Base-by-base conservation (phyloP, 1,140 invertebrate genomes). In the Telenomus remus region DNA sequence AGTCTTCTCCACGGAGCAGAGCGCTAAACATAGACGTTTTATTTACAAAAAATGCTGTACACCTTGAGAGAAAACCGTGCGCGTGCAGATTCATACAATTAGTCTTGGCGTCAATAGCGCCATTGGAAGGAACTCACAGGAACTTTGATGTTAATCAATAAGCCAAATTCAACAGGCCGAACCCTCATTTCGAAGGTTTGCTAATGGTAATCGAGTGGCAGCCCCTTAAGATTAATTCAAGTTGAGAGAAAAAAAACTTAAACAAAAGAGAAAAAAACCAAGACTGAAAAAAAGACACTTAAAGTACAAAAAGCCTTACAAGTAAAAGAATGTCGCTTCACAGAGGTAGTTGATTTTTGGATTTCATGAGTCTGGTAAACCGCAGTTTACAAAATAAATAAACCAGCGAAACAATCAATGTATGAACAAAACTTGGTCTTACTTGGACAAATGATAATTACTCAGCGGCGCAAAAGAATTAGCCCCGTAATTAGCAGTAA, bases 401-500 rank as follows among this genome's bases (percentile, higher is more conserved):
- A 14, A n/a, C 13, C 6, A 13, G 8, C 11, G 3, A 44, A 44
- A 44, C 11, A 44, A 44, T 7, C 2, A 12, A 44, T 14, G 43
- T 2, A 44, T 7, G 37, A 11, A 39, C 3, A 39, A 39, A n/a
- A 39, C 11, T 7, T 12, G 8, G 6, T 11, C 13, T 73, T 46
- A 73, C 70, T 49, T 73, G 16, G 68, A 50, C 43, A 57, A 15
- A 51, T 72, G 43, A 34, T 60, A 57, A 60, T 57, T 43, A 63
- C 44, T 47, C 44, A 48, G 63, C 48, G 49, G 42, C 72, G 48
- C 64, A 48, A 68, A 13, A 42, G 73, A 65, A 27, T 27, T 27
- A 76, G 73, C 73, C 65, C 73, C 65, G 73, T 66, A 76, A 76
- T 70, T 76, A 66, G 60, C 73, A 27, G 19, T 27, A 70, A 76